phyloP scores from a whole-genome alignment of 1,140 invertebrate genomes.

The Monochamus saltuarius region DNA sequence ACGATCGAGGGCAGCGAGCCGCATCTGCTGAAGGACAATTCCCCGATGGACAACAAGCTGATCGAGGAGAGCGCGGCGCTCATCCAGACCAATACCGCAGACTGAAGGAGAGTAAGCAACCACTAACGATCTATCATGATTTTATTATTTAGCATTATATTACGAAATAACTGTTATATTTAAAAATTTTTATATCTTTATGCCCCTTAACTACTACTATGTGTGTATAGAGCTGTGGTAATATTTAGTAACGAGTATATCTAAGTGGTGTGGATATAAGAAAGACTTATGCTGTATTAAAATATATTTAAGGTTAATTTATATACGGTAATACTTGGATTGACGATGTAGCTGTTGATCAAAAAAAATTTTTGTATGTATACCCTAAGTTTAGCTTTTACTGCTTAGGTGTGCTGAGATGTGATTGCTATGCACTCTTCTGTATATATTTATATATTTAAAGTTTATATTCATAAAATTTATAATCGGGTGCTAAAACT shows the following conservation, averaged over 20 bases:
- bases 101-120: slow-evolving; percentile 24
- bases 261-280: slow-evolving; percentile 32
- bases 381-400: slow-evolving; percentile 43
- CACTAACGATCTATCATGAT: slow-evolving; percentile 26
- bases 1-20: slow-evolving; percentile 27
- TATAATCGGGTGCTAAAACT: slow-evolving; percentile 43
- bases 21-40: slow-evolving; percentile 45
- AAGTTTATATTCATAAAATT: slow-evolving; percentile 40
- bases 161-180: slow-evolving; percentile 40
- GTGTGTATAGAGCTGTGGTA: slow-evolving; percentile 45
- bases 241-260: slow-evolving; percentile 36
- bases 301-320: slow-evolving; percentile 22
- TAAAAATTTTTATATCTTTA: slow-evolving; percentile 41
- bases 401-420: slow-evolving; percentile 47
- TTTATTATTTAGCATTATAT: slow-evolving; percentile 34
- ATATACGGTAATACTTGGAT: slow-evolving; percentile 21
- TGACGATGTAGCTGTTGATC: slow-evolving; percentile 18
- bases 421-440: slow-evolving; percentile 48
- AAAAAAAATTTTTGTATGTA: slow-evolving; percentile 32
- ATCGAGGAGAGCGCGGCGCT: slow-evolving; percentile 26
- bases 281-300: slow-evolving; percentile 23
- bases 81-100: slow-evolving; percentile 29
- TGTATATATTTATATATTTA: slow-evolving; percentile 43
- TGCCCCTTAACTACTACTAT: slow-evolving; percentile 21
- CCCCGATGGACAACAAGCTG: slow-evolving; percentile 45